Percentiles rank a stretch among this genome's conserved stretches.
Conservation (phyloP, 2,797 vertebrate genomes). For the Mormyrops boulengeri region DNA sequence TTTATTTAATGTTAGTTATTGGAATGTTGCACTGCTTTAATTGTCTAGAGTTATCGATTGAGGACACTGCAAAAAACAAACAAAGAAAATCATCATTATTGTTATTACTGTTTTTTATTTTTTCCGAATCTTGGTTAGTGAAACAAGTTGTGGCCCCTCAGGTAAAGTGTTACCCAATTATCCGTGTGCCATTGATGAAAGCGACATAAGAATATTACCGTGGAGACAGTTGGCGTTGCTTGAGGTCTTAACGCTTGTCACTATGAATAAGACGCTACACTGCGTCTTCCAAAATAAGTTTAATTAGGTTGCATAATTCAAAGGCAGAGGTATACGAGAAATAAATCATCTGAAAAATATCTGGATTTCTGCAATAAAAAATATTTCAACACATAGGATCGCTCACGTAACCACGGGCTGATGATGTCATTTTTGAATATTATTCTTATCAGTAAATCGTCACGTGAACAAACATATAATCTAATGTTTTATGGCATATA, state of each 20-base stretch:
- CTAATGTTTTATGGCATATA: neutral
- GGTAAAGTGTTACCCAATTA: neutral
- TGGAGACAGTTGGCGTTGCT: slow-evolving; percentile 63
- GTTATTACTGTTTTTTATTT: neutral
- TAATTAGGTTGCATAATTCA: neutral
- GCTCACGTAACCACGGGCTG: neutral
- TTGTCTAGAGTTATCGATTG: neutral
- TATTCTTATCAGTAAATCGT: neutral
- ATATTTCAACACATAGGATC: neutral
- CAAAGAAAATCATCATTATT: neutral
- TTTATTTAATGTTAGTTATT: no score
- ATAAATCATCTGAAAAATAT: neutral
- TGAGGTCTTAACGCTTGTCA: slow-evolving; percentile 44
- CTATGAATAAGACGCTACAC: neutral
- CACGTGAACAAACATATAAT: neutral
- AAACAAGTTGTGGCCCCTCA: neutral
- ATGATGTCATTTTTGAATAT: neutral
- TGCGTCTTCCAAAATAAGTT: neutral
- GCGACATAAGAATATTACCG: slow-evolving; percentile 54
- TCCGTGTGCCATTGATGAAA: neutral
- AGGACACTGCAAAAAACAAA: neutral
- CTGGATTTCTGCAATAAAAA: neutral
- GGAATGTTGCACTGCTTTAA: neutral
- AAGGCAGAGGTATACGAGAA: neutral
- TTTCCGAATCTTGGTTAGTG: neutral